A percentile compares a stretch with the other conserved stretches of the same genome.
Conservation (phyloP, 2,888 invertebrate species). For the Cephus rjabovi region DNA sequence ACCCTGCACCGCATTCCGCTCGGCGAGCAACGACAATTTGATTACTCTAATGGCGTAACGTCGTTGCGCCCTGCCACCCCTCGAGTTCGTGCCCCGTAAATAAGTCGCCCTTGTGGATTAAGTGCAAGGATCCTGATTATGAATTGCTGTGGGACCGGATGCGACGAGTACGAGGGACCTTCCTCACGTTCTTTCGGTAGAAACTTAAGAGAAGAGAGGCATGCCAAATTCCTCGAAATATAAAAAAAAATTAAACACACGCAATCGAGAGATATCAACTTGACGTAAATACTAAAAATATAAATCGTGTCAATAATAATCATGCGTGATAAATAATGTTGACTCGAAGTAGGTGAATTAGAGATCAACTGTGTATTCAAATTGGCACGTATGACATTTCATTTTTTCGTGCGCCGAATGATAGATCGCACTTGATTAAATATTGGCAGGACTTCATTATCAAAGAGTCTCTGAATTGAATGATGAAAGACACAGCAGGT, state of each 20-base stretch:
- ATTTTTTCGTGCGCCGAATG: background rate
- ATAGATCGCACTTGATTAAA: background rate
- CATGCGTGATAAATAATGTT: background rate
- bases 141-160: background rate
- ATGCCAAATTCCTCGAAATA: too few relatives aligned
- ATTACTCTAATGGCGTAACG: conserved; percentile 60
- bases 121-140: background rate
- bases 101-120: conserved; percentile 10
- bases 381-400: background rate
- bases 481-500: background rate
- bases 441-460: background rate
- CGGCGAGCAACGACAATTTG: conserved; percentile 47
- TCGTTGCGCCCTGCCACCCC: conserved; percentile 35
- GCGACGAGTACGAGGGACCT: background rate
- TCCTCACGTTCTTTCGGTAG: background rate
- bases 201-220: background rate
- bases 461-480: background rate
- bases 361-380: background rate
- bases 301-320: background rate
- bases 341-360: background rate
- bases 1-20: conserved; percentile 41
- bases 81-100: conserved; percentile 11
- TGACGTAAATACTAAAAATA: background rate
- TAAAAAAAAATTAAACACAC: background rate
- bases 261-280: background rate